phyloP scores from a whole-genome alignment of 2,888 invertebrate genomes.

The Lasioglossum pauxillum region DNA sequence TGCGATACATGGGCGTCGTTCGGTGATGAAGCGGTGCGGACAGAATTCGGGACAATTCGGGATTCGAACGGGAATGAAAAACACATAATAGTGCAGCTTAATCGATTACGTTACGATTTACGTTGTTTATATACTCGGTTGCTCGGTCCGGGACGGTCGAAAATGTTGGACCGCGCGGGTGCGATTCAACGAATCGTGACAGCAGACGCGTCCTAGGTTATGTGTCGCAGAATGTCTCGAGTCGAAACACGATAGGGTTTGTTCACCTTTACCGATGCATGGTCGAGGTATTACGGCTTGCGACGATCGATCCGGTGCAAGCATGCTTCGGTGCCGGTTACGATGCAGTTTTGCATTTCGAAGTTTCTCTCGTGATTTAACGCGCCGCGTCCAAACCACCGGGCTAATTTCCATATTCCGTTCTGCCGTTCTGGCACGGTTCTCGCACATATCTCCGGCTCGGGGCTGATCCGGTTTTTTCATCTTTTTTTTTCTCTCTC shows the following conservation, averaged over 20 bases:
- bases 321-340: conserved; percentile 66
- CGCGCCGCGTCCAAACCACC: conserved; percentile 28
- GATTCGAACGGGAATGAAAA: conserved; percentile 18
- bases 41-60: conserved; percentile 5
- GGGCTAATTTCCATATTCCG: conserved; percentile 45
- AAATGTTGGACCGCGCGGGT: background rate
- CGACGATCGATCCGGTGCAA: conserved; percentile 72
- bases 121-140: background rate
- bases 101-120: background rate
- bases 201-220: conserved; percentile 49
- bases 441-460: conserved; percentile 1
- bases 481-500: background rate
- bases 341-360: conserved; percentile 59
- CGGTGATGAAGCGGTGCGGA: background rate
- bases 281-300: conserved; percentile 60
- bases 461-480: conserved; percentile 4
- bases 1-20: conserved; percentile 20
- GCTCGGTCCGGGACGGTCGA: background rate
- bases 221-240: conserved; percentile 53
- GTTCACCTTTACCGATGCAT: conserved; percentile 72
- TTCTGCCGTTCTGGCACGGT: conserved; percentile 13
- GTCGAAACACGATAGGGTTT: conserved; percentile 67
- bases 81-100: background rate
- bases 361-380: conserved; percentile 55
- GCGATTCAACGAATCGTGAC: background rate